Conservation (phyloP, 2,113 vertebrate genomes). For the Corythaixoides concolor region DNA sequence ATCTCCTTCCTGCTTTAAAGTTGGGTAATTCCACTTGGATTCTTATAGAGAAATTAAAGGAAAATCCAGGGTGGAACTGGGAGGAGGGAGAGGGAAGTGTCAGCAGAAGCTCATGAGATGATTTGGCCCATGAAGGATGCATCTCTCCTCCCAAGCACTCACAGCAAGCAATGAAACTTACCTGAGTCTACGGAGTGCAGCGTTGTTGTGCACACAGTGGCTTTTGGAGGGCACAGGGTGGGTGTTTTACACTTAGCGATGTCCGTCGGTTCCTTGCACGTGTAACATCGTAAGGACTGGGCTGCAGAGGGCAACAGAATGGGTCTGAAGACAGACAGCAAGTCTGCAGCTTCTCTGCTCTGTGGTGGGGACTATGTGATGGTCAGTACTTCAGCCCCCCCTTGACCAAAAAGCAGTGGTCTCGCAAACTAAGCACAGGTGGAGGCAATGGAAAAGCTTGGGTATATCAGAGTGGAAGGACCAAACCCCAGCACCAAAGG, state of each 20-base stretch:
- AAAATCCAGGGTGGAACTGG: neutral
- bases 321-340: neutral
- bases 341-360: neutral
- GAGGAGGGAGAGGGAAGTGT: neutral
- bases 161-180: neutral
- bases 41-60: neutral
- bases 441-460: neutral
- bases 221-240: neutral
- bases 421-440: neutral
- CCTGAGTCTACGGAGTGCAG: constrained; percentile 18
- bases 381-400: neutral
- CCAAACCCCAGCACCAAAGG: neutral
- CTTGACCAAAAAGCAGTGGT: accelerated
- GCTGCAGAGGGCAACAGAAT: neutral
- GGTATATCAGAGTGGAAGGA: neutral
- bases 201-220: neutral
- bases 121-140: too few species aligned
- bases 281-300: constrained; percentile 31
- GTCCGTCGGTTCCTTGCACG: constrained; percentile 6
- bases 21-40: neutral
- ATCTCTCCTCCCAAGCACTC: accelerated
- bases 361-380: too few species aligned
- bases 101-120: too few species aligned
- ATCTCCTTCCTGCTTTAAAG: neutral
- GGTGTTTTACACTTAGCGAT: neutral